Percentiles rank a stretch among this genome's conserved stretches.
These are phyloP conservation scores for Physocephala rufipes DNA, from an alignment of 2,888 invertebrate genomes.

Conservation along the genomic window DNA sequence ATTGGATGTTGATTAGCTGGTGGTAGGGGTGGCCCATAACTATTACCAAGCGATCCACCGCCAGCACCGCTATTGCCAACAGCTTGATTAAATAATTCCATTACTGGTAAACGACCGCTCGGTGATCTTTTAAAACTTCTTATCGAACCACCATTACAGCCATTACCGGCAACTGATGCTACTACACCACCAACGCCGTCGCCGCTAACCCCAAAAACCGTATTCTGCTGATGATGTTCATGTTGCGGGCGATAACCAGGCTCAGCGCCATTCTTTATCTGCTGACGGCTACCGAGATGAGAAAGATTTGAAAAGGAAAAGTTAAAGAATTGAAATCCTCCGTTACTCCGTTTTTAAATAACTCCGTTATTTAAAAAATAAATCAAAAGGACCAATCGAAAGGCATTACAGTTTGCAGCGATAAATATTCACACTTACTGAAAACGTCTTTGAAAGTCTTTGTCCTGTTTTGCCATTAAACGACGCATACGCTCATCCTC, in stretches of 20 bases:
- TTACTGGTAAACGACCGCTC: constrained; percentile 60
- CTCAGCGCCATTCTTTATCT: constrained; percentile 54
- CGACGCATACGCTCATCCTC: constrained; percentile 60
- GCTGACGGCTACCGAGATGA: constrained; percentile 53
- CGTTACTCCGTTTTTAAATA: too few relatives aligned
- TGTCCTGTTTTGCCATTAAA: constrained; percentile 59
- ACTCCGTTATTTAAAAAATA: too few relatives aligned
- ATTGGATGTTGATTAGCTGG: constrained; percentile 62
- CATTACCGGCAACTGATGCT: constrained; percentile 50
- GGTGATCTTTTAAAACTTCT: constrained; percentile 57
- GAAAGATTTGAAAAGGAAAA: too few relatives aligned
- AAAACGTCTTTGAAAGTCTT: constrained; percentile 62
- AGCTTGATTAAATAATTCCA: constrained; percentile 50
- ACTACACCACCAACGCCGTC: constrained; percentile 47
- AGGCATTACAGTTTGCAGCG: too few relatives aligned
- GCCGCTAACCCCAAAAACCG: constrained; percentile 65
- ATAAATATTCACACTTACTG: too few relatives aligned
- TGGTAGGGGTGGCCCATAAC: constrained; percentile 57
- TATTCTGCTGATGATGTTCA: constrained; percentile 47
- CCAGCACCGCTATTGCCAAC: constrained; percentile 49
- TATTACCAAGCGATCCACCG: constrained; percentile 33
- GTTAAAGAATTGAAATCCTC: too few relatives aligned
- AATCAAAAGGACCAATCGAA: too few relatives aligned
- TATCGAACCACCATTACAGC: constrained; percentile 61
- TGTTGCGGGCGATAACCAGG: constrained; percentile 41